Evolutionary conservation across 2,113 vertebrate genomes (phyloP).

Genomic region (Steatornis caripensis): DNA sequence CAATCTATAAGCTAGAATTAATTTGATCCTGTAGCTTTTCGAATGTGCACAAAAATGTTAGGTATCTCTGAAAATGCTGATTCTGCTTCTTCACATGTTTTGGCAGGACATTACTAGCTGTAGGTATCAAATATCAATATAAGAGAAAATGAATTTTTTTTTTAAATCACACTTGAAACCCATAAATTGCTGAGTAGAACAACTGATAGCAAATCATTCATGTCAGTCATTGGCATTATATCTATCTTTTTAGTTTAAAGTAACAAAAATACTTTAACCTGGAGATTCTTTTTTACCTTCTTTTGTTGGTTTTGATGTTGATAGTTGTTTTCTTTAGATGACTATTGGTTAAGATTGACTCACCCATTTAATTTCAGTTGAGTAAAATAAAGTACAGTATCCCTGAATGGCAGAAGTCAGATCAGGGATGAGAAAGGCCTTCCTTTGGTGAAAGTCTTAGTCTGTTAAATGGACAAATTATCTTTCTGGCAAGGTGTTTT

Average conservation of each 20-base stretch:
- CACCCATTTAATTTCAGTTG: neutral
- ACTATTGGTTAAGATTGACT: neutral
- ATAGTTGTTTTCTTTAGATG: neutral
- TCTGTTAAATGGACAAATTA: neutral
- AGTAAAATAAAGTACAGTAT: neutral
- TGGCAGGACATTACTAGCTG: slow-evolving; percentile 29
- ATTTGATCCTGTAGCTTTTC: slow-evolving; percentile 45
- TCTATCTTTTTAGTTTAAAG: neutral
- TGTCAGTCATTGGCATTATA: neutral
- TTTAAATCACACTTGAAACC: neutral
- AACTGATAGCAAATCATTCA: neutral
- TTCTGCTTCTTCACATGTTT: slow-evolving; percentile 35
- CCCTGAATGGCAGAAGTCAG: neutral
- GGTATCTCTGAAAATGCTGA: slow-evolving; percentile 40
- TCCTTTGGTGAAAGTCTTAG: neutral
- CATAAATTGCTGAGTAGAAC: neutral
- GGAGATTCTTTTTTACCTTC: neutral
- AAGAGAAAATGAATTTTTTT: neutral
- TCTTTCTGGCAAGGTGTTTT: neutral
- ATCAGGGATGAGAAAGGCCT: neutral
- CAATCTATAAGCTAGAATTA: slow-evolving; percentile 25
- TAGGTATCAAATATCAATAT: slow-evolving; percentile 8
- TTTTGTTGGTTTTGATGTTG: neutral
- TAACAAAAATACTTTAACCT: neutral
- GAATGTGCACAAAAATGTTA: slow-evolving; percentile 43